These are phyloP conservation scores for Dipodomys ordii DNA, from an alignment of 2,113 vertebrate species.

Conservation along the genomic window DNA sequence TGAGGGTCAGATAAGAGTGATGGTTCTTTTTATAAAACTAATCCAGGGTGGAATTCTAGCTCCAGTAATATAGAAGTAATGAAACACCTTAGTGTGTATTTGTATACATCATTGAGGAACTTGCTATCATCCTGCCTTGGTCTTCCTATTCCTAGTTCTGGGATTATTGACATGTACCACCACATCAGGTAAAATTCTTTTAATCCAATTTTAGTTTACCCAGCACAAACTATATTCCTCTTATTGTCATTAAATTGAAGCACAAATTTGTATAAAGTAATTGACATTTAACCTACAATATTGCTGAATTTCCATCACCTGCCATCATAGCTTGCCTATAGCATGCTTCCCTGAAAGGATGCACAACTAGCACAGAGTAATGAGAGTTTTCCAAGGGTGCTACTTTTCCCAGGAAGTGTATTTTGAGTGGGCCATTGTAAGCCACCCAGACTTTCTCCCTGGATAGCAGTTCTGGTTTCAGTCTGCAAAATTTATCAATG, in stretches of 20 bases:
- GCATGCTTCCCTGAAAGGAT: background rate
- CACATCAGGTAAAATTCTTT: too few species aligned
- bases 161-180: too few species aligned
- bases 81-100: background rate
- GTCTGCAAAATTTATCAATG: conserved; percentile 8
- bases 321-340: background rate
- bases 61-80: background rate
- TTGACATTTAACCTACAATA: background rate
- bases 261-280: background rate
- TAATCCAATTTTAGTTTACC: background rate
- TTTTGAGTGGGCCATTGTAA: background rate
- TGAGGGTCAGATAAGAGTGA: background rate
- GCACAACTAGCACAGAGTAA: background rate
- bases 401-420: background rate
- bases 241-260: background rate
- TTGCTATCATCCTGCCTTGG: background rate
- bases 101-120: background rate
- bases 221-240: background rate
- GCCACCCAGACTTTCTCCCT: background rate
- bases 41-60: background rate
- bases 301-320: background rate
- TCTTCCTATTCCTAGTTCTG: background rate
- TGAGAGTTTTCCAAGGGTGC: background rate
- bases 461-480: conserved; percentile 42
- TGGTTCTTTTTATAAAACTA: background rate